These are phyloP conservation scores for Sylvia atricapilla DNA, from an alignment of 2,113 vertebrate genomes.

Conservation along the genomic window DNA sequence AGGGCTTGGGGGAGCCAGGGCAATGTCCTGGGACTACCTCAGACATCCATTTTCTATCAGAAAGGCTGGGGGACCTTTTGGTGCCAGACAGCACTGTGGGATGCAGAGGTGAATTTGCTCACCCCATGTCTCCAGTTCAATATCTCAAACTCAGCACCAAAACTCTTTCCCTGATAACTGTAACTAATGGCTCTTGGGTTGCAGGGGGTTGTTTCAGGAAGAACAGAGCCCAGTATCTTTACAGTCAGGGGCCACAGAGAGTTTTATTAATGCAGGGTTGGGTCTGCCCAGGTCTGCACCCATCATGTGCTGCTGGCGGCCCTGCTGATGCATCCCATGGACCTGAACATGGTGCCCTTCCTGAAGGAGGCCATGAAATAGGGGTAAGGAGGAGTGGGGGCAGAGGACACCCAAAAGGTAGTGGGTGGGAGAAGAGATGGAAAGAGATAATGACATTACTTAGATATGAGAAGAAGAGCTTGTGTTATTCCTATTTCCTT, in stretches of 20 bases:
- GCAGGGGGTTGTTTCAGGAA: neutral
- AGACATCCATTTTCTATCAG: conserved; percentile 10
- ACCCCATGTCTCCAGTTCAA: neutral
- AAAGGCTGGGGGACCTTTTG: neutral
- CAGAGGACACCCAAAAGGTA: neutral
- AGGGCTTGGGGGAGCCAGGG: neutral
- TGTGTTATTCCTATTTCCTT: neutral
- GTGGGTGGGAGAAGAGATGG: neutral
- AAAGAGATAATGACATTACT: neutral
- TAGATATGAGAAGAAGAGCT: neutral
- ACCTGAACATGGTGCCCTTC: neutral
- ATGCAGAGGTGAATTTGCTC: neutral
- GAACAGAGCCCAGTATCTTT: neutral
- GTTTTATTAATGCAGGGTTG: neutral
- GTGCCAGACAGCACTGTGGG: neutral
- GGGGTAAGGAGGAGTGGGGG: neutral
- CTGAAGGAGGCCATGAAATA: neutral
- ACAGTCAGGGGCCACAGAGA: neutral
- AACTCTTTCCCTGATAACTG: neutral
- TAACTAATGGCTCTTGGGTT: conserved; percentile 13
- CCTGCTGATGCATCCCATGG: rapidly evolving
- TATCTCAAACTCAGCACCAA: conserved; percentile 30
- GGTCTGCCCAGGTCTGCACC: neutral
- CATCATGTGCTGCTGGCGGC: neutral
- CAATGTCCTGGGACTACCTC: neutral